phyloP scores from a whole-genome alignment of 2,888 invertebrate species.

The Invenusta paracnida region DNA sequence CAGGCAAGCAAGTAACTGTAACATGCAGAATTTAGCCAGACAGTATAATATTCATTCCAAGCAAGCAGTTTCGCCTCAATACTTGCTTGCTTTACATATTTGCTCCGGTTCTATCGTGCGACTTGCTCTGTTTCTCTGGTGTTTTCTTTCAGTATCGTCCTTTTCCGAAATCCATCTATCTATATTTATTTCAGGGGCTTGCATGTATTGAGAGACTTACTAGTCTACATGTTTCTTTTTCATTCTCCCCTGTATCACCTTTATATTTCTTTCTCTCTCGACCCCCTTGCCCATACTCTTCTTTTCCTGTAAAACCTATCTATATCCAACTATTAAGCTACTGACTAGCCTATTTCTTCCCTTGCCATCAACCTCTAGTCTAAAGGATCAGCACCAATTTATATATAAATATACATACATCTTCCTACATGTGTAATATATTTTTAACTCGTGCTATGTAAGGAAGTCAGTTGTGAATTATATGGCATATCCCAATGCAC shows the following conservation, averaged over 20 bases:
- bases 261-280: background rate
- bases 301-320: background rate
- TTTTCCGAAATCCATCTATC: constrained; percentile 1
- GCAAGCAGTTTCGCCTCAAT: too few species aligned
- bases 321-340: background rate
- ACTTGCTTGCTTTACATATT: background rate
- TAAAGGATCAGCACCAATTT: background rate
- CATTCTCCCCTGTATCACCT: background rate
- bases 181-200: background rate
- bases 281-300: background rate
- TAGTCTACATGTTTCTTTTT: background rate
- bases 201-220: background rate
- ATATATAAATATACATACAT: background rate
- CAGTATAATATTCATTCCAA: background rate
- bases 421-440: too few species aligned
- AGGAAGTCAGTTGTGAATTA: too few species aligned
- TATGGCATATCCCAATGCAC: too few species aligned
- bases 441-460: too few species aligned
- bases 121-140: background rate
- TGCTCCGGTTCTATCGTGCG: background rate
- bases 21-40: too few species aligned
- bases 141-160: background rate
- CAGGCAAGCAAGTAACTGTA: too few species aligned
- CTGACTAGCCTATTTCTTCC: too few species aligned
- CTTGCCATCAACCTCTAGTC: background rate